Conservation (phyloP, 2,113 vertebrate species). For the Trogon melanurus region DNA sequence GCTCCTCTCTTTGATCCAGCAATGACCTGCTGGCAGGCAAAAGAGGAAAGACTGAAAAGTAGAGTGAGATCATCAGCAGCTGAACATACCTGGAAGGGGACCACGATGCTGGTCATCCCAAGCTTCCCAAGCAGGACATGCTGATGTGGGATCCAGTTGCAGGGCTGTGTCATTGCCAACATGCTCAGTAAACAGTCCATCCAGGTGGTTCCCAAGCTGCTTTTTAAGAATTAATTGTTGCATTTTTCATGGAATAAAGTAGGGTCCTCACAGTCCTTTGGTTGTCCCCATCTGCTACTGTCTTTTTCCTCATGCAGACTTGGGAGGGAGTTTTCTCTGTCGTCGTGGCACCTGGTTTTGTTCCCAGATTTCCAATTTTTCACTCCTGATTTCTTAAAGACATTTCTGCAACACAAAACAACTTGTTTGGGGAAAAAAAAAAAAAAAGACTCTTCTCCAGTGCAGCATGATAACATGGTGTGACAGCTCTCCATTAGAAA, state of each 20-base stretch:
- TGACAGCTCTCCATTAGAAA: neutral
- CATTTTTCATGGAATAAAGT: neutral
- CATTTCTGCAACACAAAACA: neutral
- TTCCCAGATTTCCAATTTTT: neutral
- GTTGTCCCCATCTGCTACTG: neutral
- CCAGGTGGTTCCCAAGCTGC: neutral
- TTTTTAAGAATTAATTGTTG: neutral
- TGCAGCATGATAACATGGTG: accelerated
- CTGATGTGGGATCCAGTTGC: neutral
- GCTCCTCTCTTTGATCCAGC: neutral
- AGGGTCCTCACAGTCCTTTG: neutral
- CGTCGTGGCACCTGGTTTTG: accelerated
- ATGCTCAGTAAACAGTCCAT: neutral
- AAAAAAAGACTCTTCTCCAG: neutral
- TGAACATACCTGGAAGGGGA: neutral
- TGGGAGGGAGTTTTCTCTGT: neutral
- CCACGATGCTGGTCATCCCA: accelerated
- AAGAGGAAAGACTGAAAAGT: neutral
- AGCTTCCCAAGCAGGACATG: neutral
- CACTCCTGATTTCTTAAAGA: neutral
- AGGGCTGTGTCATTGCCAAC: neutral
- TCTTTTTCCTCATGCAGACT: neutral
- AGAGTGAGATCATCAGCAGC: neutral
- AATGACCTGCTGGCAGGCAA: neutral
- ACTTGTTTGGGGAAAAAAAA: accelerated